phyloP scores from a whole-genome alignment of 2,797 vertebrate genomes.

The Selene dorsalis region DNA sequence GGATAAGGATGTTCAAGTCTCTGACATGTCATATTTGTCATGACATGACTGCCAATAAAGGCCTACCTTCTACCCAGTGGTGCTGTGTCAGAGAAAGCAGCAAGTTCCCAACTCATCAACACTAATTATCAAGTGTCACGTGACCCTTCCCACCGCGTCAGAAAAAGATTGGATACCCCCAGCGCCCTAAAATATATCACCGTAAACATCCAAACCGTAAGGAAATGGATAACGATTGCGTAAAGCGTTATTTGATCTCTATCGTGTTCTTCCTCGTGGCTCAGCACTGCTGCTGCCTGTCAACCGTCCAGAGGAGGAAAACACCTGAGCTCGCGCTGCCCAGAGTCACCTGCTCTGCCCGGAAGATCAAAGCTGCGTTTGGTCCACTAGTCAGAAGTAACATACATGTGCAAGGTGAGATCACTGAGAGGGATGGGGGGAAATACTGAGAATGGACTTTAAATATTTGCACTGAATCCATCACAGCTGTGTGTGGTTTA shows the following conservation, averaged over 20 bases:
- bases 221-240: slow-evolving; percentile 50
- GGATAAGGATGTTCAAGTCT: neutral
- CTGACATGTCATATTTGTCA: neutral
- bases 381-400: slow-evolving; percentile 64
- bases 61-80: neutral
- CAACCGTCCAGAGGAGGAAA: slow-evolving; percentile 3
- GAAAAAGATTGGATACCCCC: neutral
- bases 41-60: neutral
- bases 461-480: neutral
- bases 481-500: neutral
- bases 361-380: slow-evolving; percentile 72
- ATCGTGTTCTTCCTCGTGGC: slow-evolving; percentile 29
- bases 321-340: slow-evolving; percentile 57
- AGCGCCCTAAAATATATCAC: neutral
- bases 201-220: neutral
- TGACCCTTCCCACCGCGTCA: slow-evolving; percentile 14
- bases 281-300: slow-evolving; percentile 14
- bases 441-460: neutral
- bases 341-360: slow-evolving; percentile 69
- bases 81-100: neutral
- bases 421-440: neutral
- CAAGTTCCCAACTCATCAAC: slow-evolving; percentile 62
- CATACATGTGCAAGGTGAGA: slow-evolving; percentile 71
- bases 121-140: slow-evolving; percentile 65
- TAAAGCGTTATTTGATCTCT: slow-evolving; percentile 17